phyloP scores from a whole-genome alignment of 1,140 invertebrate genomes.

The Amphibalanus amphitrite region DNA sequence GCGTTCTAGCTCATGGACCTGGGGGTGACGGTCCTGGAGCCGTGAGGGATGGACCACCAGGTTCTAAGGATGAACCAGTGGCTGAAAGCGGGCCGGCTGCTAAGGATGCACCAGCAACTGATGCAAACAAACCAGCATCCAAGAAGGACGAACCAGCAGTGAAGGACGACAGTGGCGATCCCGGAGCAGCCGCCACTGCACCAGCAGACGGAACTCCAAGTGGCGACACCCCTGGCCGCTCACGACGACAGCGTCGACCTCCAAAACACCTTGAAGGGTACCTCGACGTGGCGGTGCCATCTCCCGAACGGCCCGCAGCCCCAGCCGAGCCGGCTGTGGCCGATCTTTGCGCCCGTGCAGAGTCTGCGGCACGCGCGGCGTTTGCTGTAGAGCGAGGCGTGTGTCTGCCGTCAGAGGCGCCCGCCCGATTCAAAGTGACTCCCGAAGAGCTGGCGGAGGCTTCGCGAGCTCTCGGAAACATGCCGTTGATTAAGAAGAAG shows the following conservation, averaged over 20 bases:
- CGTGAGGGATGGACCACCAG: too few relatives aligned
- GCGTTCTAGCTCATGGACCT: too few relatives aligned
- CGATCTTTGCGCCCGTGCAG: background rate
- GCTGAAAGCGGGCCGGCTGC: too few relatives aligned
- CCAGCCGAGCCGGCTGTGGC: background rate
- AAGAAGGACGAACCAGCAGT: too few relatives aligned
- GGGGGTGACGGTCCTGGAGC: too few relatives aligned
- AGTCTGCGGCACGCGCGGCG: background rate
- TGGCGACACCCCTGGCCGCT: too few relatives aligned
- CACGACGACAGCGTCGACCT: too few relatives aligned
- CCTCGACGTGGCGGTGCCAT: too few relatives aligned
- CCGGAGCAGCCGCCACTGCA: too few relatives aligned
- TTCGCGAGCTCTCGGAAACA: background rate
- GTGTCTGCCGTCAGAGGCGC: background rate
- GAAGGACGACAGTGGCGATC: background rate
- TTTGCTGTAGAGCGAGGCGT: background rate
- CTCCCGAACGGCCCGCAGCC: too few relatives aligned
- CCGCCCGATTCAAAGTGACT: background rate
- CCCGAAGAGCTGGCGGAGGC: background rate
- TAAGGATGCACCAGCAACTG: background rate
- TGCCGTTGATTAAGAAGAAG: background rate
- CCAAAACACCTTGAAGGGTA: background rate
- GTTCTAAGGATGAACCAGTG: too few relatives aligned
- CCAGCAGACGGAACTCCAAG: too few relatives aligned
- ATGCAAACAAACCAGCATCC: background rate